These are phyloP conservation scores for Melitaea athalia DNA, from an alignment of 2,888 invertebrate genomes.

Conservation along the genomic window DNA sequence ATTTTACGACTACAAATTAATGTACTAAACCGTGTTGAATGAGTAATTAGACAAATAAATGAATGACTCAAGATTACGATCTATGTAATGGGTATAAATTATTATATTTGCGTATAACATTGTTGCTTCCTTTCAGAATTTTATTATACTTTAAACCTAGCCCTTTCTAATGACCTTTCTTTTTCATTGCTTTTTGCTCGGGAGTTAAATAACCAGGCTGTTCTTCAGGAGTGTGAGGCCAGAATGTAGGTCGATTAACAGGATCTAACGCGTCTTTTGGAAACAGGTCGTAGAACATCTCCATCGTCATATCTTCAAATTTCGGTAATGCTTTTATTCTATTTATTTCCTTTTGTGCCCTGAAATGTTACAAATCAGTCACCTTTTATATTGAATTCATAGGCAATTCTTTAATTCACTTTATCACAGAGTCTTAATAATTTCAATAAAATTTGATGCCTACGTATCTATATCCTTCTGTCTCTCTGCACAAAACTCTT, in stretches of 20 bases:
- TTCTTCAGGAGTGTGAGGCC: slow-evolving; percentile 70
- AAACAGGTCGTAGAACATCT: slow-evolving; percentile 58
- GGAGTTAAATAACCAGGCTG: slow-evolving; percentile 58
- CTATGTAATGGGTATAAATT: neutral
- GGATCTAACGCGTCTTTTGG: slow-evolving; percentile 57
- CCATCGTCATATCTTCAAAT: slow-evolving; percentile 68
- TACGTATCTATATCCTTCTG: slow-evolving; percentile 58
- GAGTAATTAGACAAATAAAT: neutral
- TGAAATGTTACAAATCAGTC: slow-evolving; percentile 17
- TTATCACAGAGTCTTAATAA: neutral
- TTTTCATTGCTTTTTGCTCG: slow-evolving; percentile 43
- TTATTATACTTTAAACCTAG: neutral
- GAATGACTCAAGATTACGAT: slow-evolving; percentile 4
- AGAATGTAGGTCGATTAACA: slow-evolving; percentile 63
- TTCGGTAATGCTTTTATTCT: slow-evolving; percentile 60
- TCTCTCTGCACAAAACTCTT: slow-evolving; percentile 52
- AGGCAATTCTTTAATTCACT: neutral
- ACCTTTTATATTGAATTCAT: neutral
- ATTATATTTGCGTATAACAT: neutral
- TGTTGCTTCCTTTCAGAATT: neutral
- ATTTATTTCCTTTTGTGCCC: slow-evolving; percentile 55
- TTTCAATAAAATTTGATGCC: slow-evolving; percentile 28
- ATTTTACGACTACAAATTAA: neutral
- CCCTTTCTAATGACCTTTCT: slow-evolving; percentile 23
- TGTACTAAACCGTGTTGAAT: neutral